Evolutionary conservation across 2,113 vertebrate genomes (phyloP).

Genomic region (Rhea pennata): DNA sequence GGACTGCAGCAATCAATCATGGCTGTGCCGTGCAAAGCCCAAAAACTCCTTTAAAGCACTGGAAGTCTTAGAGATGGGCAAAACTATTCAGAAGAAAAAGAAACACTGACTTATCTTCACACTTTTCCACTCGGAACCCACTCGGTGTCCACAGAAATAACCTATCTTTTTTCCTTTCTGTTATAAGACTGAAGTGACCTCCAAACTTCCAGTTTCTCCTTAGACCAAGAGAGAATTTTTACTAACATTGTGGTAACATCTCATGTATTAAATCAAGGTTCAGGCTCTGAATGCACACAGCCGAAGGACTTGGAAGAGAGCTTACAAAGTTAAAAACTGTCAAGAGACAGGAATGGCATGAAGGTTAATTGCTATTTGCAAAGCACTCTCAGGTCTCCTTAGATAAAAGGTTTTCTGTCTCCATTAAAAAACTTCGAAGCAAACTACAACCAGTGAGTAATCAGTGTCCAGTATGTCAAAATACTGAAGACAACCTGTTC

Average conservation of each 20-base stretch:
- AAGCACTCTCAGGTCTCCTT: conserved; percentile 22
- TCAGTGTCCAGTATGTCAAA: not conserved
- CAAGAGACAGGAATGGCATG: not conserved
- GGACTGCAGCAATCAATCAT: not conserved
- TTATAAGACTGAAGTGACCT: not conserved
- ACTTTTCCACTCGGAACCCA: not conserved
- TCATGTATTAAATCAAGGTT: not conserved
- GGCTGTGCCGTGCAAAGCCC: not conserved
- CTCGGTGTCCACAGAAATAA: not conserved
- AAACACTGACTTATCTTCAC: not conserved
- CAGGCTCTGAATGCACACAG: not conserved
- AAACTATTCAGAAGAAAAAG: not conserved
- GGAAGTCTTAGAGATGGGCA: not conserved
- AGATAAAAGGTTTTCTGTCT: conserved; percentile 28
- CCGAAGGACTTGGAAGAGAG: not conserved
- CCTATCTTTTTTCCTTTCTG: not conserved
- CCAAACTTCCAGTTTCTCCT: not conserved
- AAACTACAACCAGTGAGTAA: not conserved
- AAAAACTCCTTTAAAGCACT: not conserved
- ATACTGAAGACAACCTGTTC: not conserved
- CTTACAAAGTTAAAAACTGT: conserved; percentile 21
- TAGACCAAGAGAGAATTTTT: not conserved
- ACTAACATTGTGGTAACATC: accelerated
- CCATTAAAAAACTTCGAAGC: conserved; percentile 9
- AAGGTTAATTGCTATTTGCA: conserved; percentile 54